A percentile compares a stretch with the other conserved stretches of the same genome.
These are phyloP conservation scores for Pagetopsis macropterus DNA, from an alignment of 2,797 vertebrate species.

Conservation along the genomic window DNA sequence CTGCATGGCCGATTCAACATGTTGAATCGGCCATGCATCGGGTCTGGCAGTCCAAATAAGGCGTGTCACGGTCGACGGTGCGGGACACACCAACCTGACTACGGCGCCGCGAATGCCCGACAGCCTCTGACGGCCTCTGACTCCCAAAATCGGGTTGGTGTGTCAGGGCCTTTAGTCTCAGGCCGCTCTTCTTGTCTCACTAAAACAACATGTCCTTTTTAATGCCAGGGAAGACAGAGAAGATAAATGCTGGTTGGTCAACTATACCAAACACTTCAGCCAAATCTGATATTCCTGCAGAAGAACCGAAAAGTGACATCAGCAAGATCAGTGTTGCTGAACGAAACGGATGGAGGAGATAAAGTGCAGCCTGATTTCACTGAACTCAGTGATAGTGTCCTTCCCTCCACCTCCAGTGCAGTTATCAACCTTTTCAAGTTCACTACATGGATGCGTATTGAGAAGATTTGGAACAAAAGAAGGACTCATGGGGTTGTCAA, in stretches of 20 bases:
- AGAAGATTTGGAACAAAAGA: slow-evolving; percentile 29
- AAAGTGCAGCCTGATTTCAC: slow-evolving; percentile 5
- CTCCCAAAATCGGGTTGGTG: too few species aligned
- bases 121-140: too few species aligned
- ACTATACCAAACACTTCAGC: background rate
- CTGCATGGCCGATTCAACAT: too few species aligned
- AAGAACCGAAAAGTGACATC: slow-evolving; percentile 10
- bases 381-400: background rate
- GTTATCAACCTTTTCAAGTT: slow-evolving; percentile 24
- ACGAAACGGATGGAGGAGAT: slow-evolving; percentile 15
- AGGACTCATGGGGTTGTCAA: slow-evolving; percentile 5
- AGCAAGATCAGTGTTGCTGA: slow-evolving; percentile 16
- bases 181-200: background rate
- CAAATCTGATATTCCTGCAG: slow-evolving; percentile 1
- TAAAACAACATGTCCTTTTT: slow-evolving; percentile 4
- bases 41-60: too few species aligned
- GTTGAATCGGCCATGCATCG: too few species aligned
- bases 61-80: too few species aligned
- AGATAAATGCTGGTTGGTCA: slow-evolving; percentile 20
- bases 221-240: background rate
- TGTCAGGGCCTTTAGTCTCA: too few species aligned
- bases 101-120: too few species aligned
- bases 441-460: slow-evolving; percentile 10
- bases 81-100: too few species aligned
- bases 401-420: background rate